Base-by-base conservation (phyloP, 2,113 vertebrate species). In the Platichthys flesus region DNA sequence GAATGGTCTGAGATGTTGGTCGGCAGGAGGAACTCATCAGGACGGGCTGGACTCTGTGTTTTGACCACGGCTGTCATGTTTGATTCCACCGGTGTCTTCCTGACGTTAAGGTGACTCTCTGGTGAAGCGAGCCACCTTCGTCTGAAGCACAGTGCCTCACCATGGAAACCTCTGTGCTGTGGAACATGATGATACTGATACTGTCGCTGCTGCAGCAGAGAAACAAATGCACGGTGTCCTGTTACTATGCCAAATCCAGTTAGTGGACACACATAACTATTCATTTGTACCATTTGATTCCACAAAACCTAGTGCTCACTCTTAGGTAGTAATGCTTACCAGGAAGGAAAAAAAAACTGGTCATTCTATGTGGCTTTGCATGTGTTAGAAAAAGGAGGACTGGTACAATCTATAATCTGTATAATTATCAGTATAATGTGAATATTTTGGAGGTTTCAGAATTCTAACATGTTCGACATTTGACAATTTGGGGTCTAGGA, bases 121-220 rank as follows among this genome's bases (percentile, higher is more conserved):
- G 15, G 45, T n/a, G 16, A 52, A 52, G 51, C 5, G 16, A 51
- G 49, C 18, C 51, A n/a, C 2, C 51, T 54, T 54, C 9, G 2
- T 54, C 7, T 21, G 51, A 21, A n/a, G 51, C 51, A 54, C 51
- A 54, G 0, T n/a, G 51, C 51, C 51, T 54, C 51, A n/a, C 18
- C 51, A 54, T 54, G 51, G 51, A 54, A 54, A 54, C 51, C 51
- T 54, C 51, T 54, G 18, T n/a, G 51, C 51, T 54, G 51, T 54
- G 51, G 20, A 52, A 52, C 20, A 52, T 52, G 51, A 54, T 54
- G 51, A 54, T 54, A 20, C n/a, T 54, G 51, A 54, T 54, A 54
- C 51, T 54, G 51, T 54, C 9, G 51, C 51, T 54, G 20, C 51
- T 21, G 2, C 1, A 9, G 51, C 51, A 54, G 7, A 54, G 51